A percentile compares a stretch with the other conserved stretches of the same genome.
These are phyloP conservation scores for Sitta carolinensis DNA, from an alignment of 2,797 vertebrate genomes.

Conservation along the genomic window DNA sequence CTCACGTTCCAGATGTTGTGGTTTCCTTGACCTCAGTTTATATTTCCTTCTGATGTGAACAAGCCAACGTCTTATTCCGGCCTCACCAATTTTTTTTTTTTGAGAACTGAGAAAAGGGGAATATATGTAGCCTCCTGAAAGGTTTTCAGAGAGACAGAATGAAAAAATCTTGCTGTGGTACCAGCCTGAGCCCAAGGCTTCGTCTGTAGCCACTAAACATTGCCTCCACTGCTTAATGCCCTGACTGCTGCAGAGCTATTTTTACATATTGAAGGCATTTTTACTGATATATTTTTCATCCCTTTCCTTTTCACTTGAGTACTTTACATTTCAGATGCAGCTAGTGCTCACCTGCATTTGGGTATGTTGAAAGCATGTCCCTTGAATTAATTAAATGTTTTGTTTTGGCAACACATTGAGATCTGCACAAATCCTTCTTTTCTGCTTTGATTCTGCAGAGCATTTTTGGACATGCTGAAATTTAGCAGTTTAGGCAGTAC, in stretches of 20 bases:
- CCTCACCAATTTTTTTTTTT: slow-evolving; percentile 7
- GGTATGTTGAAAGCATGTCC: neutral
- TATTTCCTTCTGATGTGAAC: slow-evolving; percentile 71
- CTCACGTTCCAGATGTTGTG: slow-evolving; percentile 86
- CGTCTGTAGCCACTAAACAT: neutral
- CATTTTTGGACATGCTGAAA: neutral
- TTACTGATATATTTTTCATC: slow-evolving; percentile 41
- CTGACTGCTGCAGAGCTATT: neutral
- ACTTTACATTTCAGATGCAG: slow-evolving; percentile 19
- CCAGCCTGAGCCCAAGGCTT: neutral
- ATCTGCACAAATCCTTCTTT: slow-evolving; percentile 17
- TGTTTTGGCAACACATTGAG: slow-evolving; percentile 9
- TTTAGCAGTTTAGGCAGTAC: neutral
- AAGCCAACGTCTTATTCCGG: slow-evolving; percentile 17
- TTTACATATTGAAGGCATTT: neutral
- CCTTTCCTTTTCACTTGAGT: slow-evolving; percentile 3
- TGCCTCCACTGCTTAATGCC: neutral
- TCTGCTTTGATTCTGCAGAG: neutral
- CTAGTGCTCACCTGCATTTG: neutral
- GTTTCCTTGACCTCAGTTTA: slow-evolving; percentile 81
- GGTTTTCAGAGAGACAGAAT: neutral
- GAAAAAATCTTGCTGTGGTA: neutral
- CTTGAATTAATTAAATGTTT: slow-evolving; percentile 39
- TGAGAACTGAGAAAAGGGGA: neutral
- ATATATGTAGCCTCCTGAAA: neutral